Evolutionary conservation across 2,797 vertebrate genomes (phyloP).

Genomic region (Sebastiscus albofasciatus): DNA sequence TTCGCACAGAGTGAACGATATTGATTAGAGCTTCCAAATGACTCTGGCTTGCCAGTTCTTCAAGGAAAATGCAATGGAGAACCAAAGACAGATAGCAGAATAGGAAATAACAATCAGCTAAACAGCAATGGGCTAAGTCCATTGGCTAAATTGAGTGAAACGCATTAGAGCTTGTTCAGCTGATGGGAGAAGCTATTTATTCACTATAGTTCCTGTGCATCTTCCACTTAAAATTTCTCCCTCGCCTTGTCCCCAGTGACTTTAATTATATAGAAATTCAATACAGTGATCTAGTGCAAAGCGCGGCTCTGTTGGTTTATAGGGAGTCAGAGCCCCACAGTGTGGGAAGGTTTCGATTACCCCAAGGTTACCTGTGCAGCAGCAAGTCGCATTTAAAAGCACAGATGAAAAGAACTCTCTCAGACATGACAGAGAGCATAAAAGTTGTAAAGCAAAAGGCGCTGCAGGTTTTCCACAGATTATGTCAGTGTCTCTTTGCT

Average conservation of each 20-base stretch:
- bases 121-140: conserved; percentile 73
- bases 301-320: conserved; percentile 46
- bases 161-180: conserved; percentile 75
- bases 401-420: not conserved
- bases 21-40: conserved; percentile 76
- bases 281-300: conserved; percentile 71
- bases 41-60: conserved; percentile 71
- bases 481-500: not conserved
- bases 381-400: conserved; percentile 19
- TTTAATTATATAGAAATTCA: conserved; percentile 79
- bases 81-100: conserved; percentile 73
- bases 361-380: conserved; percentile 43
- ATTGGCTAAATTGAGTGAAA: conserved; percentile 79
- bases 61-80: conserved; percentile 73
- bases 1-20: conserved; percentile 61
- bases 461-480: not conserved
- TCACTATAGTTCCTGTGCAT: conserved; percentile 66
- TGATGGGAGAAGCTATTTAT: conserved; percentile 70
- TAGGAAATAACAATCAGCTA: conserved; percentile 73
- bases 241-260: conserved; percentile 66
- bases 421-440: conserved; percentile 16
- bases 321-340: conserved; percentile 28
- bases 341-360: conserved; percentile 49
- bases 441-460: not conserved
- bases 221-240: conserved; percentile 69